Evolutionary conservation across 2,113 vertebrate genomes (phyloP).

Genomic region (Plotosus lineatus): DNA sequence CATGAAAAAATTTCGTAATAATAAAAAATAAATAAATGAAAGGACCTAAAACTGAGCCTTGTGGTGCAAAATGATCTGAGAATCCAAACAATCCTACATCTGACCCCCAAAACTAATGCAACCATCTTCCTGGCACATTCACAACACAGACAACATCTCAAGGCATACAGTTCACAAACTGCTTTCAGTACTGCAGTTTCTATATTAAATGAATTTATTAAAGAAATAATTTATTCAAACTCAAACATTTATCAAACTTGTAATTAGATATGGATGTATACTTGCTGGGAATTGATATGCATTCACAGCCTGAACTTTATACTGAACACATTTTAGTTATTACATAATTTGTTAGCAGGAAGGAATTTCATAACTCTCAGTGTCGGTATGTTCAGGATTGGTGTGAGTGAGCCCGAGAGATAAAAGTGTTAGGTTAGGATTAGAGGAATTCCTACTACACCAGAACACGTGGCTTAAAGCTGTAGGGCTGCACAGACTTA

Average conservation of each 20-base stretch:
- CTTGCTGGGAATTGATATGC: not conserved
- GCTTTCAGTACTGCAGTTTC: not conserved
- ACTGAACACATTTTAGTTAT: too few relatives aligned
- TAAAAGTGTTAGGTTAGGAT: conserved; percentile 32
- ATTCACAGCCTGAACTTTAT: not conserved
- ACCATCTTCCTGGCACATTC: not conserved
- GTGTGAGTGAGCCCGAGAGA: conserved; percentile 34
- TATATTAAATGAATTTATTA: not conserved
- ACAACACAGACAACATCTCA: too few relatives aligned
- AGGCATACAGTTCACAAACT: too few relatives aligned
- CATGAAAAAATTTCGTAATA: too few relatives aligned
- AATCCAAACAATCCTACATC: too few relatives aligned
- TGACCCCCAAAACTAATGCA: too few relatives aligned
- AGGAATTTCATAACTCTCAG: not conserved
- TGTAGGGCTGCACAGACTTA: not conserved
- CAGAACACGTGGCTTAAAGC: conserved; percentile 19
- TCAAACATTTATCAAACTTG: too few relatives aligned
- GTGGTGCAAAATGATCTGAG: not conserved
- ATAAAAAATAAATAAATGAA: too few relatives aligned
- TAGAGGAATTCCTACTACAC: conserved; percentile 50
- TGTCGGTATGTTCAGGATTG: conserved; percentile 29
- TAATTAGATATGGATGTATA: not conserved
- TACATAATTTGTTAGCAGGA: not conserved
- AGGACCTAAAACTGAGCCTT: not conserved
- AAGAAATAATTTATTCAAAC: not conserved